Conservation (phyloP, 2,113 vertebrate species). For the Sphyrna mokarran region DNA sequence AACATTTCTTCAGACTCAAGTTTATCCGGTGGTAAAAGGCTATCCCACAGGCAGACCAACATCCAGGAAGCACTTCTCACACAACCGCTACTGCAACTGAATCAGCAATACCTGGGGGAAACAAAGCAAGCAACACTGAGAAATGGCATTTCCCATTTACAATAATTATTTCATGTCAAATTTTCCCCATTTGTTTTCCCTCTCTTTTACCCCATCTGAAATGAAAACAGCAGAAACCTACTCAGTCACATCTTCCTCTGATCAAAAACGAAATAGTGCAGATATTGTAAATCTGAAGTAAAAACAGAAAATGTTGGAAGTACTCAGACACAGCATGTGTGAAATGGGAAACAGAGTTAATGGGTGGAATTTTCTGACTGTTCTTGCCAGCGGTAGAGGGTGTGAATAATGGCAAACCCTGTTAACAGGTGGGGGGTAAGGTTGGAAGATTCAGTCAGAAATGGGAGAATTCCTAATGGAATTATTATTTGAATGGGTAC, state of each 20-base stretch:
- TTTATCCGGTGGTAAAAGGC: neutral
- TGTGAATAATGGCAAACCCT: no score
- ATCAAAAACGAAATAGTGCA: no score
- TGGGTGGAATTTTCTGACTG: no score
- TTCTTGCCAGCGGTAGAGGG: no score
- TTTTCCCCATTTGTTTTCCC: neutral
- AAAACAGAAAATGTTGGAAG: no score
- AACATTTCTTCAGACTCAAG: neutral
- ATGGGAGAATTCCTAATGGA: no score
- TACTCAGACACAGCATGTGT: no score
- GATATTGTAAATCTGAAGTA: no score
- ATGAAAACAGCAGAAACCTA: neutral
- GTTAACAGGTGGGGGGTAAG: no score
- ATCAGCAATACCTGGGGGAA: slow-evolving; percentile 71
- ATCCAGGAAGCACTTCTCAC: slow-evolving; percentile 50
- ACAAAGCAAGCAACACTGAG: neutral
- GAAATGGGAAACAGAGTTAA: no score
- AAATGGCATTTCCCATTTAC: neutral
- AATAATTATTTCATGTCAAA: neutral
- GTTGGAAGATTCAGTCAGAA: no score
- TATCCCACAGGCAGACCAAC: neutral
- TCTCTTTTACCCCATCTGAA: neutral
- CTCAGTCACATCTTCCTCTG: neutral
- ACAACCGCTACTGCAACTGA: slow-evolving; percentile 67
- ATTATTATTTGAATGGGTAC: no score